Evolutionary conservation across 2,113 vertebrate species (phyloP).

Genomic region (Ariopsis seemanni): DNA sequence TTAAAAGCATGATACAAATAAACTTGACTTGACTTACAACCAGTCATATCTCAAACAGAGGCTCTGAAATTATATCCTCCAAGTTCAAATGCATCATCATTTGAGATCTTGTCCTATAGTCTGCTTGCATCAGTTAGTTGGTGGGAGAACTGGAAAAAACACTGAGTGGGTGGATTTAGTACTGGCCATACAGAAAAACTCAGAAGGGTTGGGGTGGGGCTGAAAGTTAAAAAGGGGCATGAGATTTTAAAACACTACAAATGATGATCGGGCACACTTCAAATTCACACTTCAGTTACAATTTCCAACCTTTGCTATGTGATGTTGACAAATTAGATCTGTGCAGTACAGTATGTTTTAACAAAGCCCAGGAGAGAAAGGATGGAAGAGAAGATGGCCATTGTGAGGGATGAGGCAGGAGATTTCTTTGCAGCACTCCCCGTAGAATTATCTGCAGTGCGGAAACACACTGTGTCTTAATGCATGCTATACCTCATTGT

Average conservation of each 20-base stretch:
- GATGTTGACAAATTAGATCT: neutral
- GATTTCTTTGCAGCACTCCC: conserved; percentile 36
- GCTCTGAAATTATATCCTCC: neutral
- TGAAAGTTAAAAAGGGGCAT: no score
- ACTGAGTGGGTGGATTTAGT: neutral
- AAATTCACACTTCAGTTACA: neutral
- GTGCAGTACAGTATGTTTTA: neutral
- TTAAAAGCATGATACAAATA: no score
- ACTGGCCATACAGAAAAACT: neutral
- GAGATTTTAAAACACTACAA: no score
- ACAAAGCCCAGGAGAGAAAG: conserved; percentile 25
- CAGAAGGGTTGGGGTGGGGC: neutral
- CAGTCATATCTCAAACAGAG: neutral
- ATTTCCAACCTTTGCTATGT: neutral
- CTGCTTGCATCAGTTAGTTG: neutral
- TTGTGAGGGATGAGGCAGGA: conserved; percentile 22
- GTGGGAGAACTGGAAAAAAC: neutral
- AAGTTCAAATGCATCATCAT: neutral
- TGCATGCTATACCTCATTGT: conserved; percentile 61
- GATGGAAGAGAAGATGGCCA: conserved; percentile 8
- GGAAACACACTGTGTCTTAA: conserved; percentile 66
- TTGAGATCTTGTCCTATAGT: neutral
- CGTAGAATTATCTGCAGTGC: conserved; percentile 61
- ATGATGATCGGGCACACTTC: no score
- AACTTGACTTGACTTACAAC: neutral